Evolutionary conservation across 2,888 invertebrate species (phyloP), one percentile per base, ranked within the genome.

Genomic region (Resseliella maxima): DNA sequence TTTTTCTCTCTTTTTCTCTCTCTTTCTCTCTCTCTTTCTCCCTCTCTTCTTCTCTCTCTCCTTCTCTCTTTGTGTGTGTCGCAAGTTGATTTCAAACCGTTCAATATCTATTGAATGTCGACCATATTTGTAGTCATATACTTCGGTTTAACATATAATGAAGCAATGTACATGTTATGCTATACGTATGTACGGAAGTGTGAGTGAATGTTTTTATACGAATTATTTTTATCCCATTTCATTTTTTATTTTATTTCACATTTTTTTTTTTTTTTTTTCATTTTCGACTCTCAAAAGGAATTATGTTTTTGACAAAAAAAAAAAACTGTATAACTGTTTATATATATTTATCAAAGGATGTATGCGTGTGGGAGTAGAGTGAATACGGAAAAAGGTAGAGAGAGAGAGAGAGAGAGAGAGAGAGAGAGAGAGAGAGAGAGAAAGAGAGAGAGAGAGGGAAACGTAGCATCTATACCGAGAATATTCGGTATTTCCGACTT

Each of bases 221-320:
- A 72, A 72, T 72, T 72, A 72, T 72, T 72, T 72, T 72, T 27
- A 59, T 59, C 59, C 59, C 59, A 27, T 59, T 59, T 59, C 59
- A 45, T 10, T 10, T n/a, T n/a, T n/a, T n/a, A n/a, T n/a, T n/a
- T n/a, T n/a, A n/a, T n/a, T n/a, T n/a, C n/a, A n/a, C n/a, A n/a
- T n/a, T 18, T 41, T 41, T 12, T 41, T 50, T 18, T 18, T 18
- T 24, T 24, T 15, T 59, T 59, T 31, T 72, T 72, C 31, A 31
- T 72, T 72, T 12, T 2, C 8, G 31, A 31, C 15, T 15, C 31
- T 35, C 18, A 72, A 31, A 72, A n/a, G 72, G 72, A 27, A 72
- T 72, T 72, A 72, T 72, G 27, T 72, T 72, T 72, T 18, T 72
- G 31, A 31, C 15, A 12, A 18, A 5, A 72, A 72, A 72, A 31